Conservation (phyloP, 2,888 invertebrate genomes). For the Unio pictorum region DNA sequence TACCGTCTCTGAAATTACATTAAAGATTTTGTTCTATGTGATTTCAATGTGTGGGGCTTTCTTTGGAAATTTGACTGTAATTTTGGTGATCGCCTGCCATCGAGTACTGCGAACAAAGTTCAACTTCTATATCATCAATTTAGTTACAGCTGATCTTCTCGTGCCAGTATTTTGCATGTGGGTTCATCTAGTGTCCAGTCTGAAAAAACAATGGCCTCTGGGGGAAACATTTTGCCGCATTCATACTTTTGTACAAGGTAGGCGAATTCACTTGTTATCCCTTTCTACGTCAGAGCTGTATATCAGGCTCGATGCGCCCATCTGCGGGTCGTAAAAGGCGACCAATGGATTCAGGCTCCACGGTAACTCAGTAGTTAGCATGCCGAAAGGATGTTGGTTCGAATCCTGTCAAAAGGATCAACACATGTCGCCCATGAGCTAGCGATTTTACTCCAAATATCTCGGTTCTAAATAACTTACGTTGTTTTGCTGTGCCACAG, state of each 20-base stretch:
- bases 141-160: conserved; percentile 36
- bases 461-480: no score
- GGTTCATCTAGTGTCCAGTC: conserved; percentile 33
- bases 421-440: no score
- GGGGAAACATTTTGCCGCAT: conserved; percentile 36
- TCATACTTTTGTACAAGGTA: conserved; percentile 46
- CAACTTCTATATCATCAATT: conserved; percentile 42
- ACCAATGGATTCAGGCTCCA: background rate
- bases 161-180: conserved; percentile 40
- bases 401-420: no score
- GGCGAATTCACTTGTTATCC: background rate
- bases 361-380: no score
- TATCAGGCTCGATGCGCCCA: background rate
- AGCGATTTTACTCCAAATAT: no score
- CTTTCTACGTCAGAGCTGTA: background rate
- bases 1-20: conserved; percentile 12
- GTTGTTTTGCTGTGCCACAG: no score
- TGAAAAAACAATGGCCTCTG: conserved; percentile 29
- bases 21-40: conserved; percentile 31
- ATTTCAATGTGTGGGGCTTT: conserved; percentile 25
- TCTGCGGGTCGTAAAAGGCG: background rate
- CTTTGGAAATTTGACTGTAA: conserved; percentile 29
- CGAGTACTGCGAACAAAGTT: conserved; percentile 46
- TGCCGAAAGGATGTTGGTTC: no score
- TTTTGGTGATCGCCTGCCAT: conserved; percentile 30